Conservation (phyloP, 2,797 vertebrate species). For the Acomys russatus region DNA sequence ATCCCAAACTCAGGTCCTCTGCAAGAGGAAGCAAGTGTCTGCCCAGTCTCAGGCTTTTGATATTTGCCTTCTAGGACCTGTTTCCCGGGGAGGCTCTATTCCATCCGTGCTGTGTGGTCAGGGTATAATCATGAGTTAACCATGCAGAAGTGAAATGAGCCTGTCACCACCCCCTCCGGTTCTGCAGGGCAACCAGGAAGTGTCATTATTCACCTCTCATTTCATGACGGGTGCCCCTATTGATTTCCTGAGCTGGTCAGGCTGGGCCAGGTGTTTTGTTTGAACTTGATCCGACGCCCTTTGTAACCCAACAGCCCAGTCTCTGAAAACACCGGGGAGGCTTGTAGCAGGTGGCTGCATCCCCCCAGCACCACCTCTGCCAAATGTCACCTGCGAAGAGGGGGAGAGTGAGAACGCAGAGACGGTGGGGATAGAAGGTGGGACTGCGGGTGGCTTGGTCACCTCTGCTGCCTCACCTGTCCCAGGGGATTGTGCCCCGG, state of each 20-base stretch:
- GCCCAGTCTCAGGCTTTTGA: not conserved
- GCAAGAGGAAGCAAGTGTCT: not conserved
- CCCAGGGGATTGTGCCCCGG: not conserved
- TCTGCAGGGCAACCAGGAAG: not conserved
- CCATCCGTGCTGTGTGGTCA: not conserved
- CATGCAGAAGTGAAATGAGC: not conserved
- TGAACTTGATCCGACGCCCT: conserved; percentile 60
- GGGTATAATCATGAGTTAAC: not conserved
- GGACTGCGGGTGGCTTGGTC: not conserved
- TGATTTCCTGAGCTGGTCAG: conserved; percentile 52
- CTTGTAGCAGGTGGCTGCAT: conserved; percentile 15
- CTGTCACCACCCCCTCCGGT: not conserved
- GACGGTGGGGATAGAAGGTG: not conserved
- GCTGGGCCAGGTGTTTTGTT: conserved; percentile 57
- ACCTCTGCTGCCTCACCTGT: not conserved
- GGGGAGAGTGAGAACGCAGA: not conserved
- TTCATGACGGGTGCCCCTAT: not conserved
- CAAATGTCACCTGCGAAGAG: conserved; percentile 4
- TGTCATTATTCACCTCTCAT: not conserved
- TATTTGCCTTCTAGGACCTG: not conserved
- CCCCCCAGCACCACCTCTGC: not conserved
- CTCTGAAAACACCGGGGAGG: not conserved
- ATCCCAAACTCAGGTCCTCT: not conserved
- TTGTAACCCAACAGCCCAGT: conserved; percentile 11
- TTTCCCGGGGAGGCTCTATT: not conserved